phyloP scores from a whole-genome alignment of 2,113 vertebrate species.

The Gobio gobio region DNA sequence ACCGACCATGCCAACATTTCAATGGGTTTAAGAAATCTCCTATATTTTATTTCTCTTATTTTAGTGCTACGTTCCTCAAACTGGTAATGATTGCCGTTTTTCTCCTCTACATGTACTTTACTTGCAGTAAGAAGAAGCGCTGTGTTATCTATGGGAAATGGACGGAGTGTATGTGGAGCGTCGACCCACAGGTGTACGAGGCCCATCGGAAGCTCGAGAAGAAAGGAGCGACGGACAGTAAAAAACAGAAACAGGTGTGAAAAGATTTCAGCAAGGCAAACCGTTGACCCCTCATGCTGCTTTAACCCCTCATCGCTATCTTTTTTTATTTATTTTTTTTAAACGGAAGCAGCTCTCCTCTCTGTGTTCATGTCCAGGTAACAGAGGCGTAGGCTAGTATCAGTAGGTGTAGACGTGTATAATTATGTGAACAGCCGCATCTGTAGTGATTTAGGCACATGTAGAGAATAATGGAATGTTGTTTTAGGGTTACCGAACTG shows the following conservation, averaged over 20 bases:
- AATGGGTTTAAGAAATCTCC: background rate
- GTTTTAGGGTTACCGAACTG: background rate
- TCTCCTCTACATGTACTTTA: background rate
- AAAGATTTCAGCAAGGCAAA: background rate
- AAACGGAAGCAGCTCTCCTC: background rate
- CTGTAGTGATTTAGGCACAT: background rate
- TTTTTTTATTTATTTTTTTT: background rate
- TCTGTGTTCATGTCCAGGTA: background rate
- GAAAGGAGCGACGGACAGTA: conserved; percentile 76
- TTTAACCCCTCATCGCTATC: background rate
- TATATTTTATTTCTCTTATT: background rate
- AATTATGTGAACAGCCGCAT: background rate
- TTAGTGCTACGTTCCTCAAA: background rate
- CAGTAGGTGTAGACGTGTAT: background rate
- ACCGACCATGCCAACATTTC: background rate
- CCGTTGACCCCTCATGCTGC: background rate
- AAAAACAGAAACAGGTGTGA: conserved; percentile 76
- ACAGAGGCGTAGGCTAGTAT: background rate
- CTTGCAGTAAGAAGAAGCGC: conserved; percentile 88
- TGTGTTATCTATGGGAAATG: conserved; percentile 97
- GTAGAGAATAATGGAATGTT: background rate
- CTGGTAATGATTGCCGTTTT: background rate
- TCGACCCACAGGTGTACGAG: conserved; percentile 84
- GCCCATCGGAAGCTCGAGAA: conserved; percentile 85
- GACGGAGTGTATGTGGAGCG: conserved; percentile 95